A percentile compares a stretch with the other conserved stretches of the same genome.
Evolutionary conservation across 2,797 vertebrate genomes (phyloP).

Genomic region (Microhierax caerulescens): DNA sequence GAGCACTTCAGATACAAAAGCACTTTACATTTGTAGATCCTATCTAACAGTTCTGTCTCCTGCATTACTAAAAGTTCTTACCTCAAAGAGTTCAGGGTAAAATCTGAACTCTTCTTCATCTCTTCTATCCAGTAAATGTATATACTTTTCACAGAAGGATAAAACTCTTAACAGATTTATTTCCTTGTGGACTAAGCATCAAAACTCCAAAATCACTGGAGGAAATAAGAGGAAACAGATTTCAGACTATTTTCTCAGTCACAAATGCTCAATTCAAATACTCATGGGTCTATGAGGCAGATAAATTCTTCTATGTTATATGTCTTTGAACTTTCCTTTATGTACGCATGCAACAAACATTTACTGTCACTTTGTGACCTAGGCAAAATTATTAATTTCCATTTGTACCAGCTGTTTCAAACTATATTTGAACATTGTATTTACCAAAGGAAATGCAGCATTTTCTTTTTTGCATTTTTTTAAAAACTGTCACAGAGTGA

Average conservation of each 20-base stretch:
- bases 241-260: neutral
- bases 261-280: slow-evolving; percentile 56
- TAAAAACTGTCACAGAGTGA: neutral
- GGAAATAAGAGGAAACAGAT: neutral
- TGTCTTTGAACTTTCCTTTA: slow-evolving; percentile 22
- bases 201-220: neutral
- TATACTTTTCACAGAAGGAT: neutral
- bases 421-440: neutral
- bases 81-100: neutral
- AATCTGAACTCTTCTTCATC: neutral
- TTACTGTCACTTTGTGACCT: slow-evolving; percentile 41
- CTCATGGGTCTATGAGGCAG: slow-evolving; percentile 36
- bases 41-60: neutral
- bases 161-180: neutral
- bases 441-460: slow-evolving; percentile 48
- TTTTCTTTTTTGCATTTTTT: neutral
- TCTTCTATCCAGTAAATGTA: neutral
- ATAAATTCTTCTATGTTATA: slow-evolving; percentile 51
- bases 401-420: slow-evolving; percentile 58
- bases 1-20: neutral
- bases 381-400: slow-evolving; percentile 58
- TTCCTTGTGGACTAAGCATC: neutral
- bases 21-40: neutral
- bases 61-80: neutral
- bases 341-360: slow-evolving; percentile 18